Percentiles rank a stretch among this genome's conserved stretches.
Evolutionary conservation across 1,140 invertebrate species (phyloP).

Genomic region (Phthorimaea operculella): DNA sequence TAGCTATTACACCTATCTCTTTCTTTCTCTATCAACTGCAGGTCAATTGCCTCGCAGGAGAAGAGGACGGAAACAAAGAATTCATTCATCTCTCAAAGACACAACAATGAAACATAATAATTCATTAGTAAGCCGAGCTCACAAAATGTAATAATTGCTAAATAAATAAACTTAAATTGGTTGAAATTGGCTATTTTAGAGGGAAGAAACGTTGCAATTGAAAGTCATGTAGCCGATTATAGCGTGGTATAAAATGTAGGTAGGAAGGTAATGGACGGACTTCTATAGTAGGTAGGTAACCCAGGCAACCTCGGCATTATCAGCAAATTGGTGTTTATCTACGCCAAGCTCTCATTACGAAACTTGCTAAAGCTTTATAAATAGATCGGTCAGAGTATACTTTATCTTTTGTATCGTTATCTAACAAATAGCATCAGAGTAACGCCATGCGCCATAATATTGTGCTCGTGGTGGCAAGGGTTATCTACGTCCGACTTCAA

Average conservation of each 20-base stretch:
- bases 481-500: slow-evolving; percentile 12
- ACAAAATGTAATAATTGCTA: background rate
- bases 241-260: background rate
- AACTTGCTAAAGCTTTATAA: background rate
- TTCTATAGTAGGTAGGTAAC: background rate
- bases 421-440: slow-evolving; percentile 5
- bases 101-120: slow-evolving; percentile 33
- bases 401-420: slow-evolving; percentile 3
- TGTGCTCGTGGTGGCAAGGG: slow-evolving; percentile 14
- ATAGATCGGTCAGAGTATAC: too few species aligned
- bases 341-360: background rate
- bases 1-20: background rate
- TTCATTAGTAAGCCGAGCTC: background rate
- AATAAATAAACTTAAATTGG: background rate
- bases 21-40: background rate
- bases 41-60: slow-evolving; percentile 9
- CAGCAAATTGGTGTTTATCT: slow-evolving; percentile 2
- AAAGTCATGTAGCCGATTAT: background rate
- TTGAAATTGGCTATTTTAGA: background rate
- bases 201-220: background rate
- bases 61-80: slow-evolving; percentile 39
- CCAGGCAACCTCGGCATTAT: slow-evolving; percentile 3
- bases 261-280: too few species aligned
- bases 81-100: slow-evolving; percentile 52
- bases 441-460: slow-evolving; percentile 45